Evolutionary conservation across 2,113 vertebrate genomes (phyloP), one percentile per base, ranked within the genome.

Genomic region (Shinisaurus crocodilurus): DNA sequence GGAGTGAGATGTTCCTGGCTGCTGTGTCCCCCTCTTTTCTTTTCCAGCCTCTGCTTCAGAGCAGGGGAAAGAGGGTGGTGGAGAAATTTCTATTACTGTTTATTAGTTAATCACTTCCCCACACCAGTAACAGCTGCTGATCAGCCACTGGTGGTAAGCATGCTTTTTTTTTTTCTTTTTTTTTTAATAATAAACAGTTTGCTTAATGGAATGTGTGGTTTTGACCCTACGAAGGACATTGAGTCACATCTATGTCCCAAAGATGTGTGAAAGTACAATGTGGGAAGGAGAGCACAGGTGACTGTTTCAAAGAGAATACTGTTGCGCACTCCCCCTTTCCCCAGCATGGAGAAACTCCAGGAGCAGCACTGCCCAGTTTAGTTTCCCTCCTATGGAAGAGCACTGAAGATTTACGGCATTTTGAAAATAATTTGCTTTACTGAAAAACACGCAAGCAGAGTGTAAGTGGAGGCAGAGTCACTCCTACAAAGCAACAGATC

Each of bases 41-140:
- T 57, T 82, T 37, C 50, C 23, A 60, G 34, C 18, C 18, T 60
- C 13, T 34, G 8, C 80, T n/a, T 18, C 23, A 60, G n/a, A 82
- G 20, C 80, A 57, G 18, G 34, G 57, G 57, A n/a, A 37, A 63
- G 18, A 23, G 50, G 50, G 20, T 63, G 60, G 60, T 23, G 20
- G 50, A 37, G 80, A 60, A n/a, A 25, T n/a, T n/a, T 29, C 50
- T 23, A 34, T 34, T 81, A 34, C 50, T 20, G 32, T 81, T 81
- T 81, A 54, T 32, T 81, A n/a, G 13, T 80, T n/a, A 54, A 37
- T 60, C 57, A 54, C 18, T 32, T 82, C 32, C 20, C 60, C 60
- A 60, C 50, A 60, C 32, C 80, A 82, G 80, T n/a, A 82, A 57
- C 80, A 82, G 16, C 80, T 60, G 80, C 80, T 82, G 57, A 82